These are phyloP conservation scores for Archilochus colubris DNA, from an alignment of 2,113 vertebrate genomes.

Conservation along the genomic window DNA sequence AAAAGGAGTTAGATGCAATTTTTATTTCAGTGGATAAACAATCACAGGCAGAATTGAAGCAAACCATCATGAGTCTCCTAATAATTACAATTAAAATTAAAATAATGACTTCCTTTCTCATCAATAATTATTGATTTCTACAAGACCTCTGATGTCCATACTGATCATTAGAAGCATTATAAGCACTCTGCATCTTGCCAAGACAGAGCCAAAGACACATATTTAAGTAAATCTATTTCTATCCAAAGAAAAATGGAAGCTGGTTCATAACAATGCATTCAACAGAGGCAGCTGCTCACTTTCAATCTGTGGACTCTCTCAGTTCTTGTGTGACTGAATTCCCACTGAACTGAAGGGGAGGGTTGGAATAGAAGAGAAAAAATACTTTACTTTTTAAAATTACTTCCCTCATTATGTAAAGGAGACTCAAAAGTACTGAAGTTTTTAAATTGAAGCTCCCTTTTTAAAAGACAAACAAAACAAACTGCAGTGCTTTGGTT, in stretches of 20 bases:
- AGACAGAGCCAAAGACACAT: background rate
- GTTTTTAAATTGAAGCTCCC: background rate
- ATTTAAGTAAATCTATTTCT: background rate
- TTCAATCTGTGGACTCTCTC: background rate
- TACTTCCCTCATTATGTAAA: background rate
- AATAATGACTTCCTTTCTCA: background rate
- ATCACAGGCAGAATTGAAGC: constrained; percentile 17
- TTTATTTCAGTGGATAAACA: background rate
- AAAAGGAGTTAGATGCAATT: background rate
- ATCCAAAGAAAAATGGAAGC: background rate
- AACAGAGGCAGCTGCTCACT: background rate
- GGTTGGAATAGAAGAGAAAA: background rate
- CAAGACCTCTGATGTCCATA: background rate
- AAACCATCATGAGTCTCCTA: background rate
- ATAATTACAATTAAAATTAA: constrained; percentile 7
- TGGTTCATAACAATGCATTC: background rate
- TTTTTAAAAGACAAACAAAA: background rate
- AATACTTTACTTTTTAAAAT: background rate
- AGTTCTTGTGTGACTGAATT: background rate
- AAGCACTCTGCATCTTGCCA: background rate
- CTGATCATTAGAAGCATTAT: background rate
- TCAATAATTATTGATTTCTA: constrained; percentile 37
- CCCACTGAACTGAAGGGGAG: background rate
- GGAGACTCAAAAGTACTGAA: background rate
- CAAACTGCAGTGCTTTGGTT: background rate